These are phyloP conservation scores for Scylla paramamosain DNA, from an alignment of 1,140 invertebrate species.

Conservation along the genomic window DNA sequence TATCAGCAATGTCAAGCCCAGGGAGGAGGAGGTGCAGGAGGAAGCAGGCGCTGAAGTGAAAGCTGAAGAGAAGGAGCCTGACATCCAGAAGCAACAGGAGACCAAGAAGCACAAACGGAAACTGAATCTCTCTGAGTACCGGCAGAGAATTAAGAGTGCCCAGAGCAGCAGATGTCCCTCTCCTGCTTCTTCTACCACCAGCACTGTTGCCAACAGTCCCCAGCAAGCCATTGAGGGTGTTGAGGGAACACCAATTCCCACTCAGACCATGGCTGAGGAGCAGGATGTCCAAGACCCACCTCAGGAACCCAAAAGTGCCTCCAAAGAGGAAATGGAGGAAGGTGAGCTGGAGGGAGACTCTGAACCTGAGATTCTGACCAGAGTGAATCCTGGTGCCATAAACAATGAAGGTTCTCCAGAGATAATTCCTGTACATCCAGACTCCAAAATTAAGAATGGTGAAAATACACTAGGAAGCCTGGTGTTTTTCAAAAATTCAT, in stretches of 20 bases:
- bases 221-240: constrained; percentile 39
- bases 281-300: neutral
- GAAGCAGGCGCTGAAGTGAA: constrained; percentile 57
- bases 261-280: neutral
- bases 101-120: constrained; percentile 79
- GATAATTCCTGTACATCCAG: neutral
- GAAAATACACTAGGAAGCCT: neutral
- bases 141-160: constrained; percentile 79
- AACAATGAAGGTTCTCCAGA: neutral
- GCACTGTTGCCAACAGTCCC: neutral
- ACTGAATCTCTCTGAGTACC: constrained; percentile 82
- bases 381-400: neutral
- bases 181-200: constrained; percentile 60
- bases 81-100: constrained; percentile 30
- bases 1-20: constrained; percentile 67
- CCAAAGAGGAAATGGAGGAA: constrained; percentile 68
- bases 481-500: neutral
- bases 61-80: constrained; percentile 75
- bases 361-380: constrained; percentile 6
- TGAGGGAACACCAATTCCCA: neutral
- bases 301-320: neutral
- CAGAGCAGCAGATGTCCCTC: constrained; percentile 75
- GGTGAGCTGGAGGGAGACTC: constrained; percentile 73
- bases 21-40: constrained; percentile 44
- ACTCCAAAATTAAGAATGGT: neutral